Evolutionary conservation across 1,140 invertebrate species (phyloP).

Genomic region (Lasioglossum albipes): DNA sequence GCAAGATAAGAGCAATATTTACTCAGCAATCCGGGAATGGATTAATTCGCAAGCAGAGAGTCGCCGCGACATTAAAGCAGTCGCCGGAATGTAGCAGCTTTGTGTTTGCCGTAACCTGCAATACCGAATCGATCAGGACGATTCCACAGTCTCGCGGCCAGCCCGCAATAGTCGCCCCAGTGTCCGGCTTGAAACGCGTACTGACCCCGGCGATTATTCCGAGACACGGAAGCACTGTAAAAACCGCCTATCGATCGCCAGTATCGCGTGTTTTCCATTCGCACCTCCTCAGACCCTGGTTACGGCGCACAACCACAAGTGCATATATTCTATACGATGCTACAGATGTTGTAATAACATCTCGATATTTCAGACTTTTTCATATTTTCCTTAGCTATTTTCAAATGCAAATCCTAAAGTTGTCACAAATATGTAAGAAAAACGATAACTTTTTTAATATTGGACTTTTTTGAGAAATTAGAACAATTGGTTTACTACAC

Average conservation of each 20-base stretch:
- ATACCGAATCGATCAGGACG: conserved; percentile 41
- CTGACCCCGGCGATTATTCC: conserved; percentile 32
- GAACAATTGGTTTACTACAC: too few relatives aligned
- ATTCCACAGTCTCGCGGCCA: conserved; percentile 14
- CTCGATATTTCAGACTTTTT: too few relatives aligned
- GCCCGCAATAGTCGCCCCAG: conserved; percentile 20
- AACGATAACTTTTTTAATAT: too few relatives aligned
- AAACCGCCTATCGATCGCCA: conserved; percentile 34
- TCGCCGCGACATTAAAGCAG: background rate
- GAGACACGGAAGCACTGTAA: conserved; percentile 42
- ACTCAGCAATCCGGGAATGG: too few relatives aligned
- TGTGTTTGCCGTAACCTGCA: background rate
- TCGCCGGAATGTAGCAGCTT: background rate
- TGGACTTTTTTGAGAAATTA: too few relatives aligned
- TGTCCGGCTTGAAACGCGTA: conserved; percentile 23
- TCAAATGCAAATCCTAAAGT: too few relatives aligned
- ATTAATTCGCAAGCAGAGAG: too few relatives aligned
- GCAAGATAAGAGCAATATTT: too few relatives aligned
- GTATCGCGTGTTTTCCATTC: conserved; percentile 35
- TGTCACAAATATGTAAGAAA: too few relatives aligned
- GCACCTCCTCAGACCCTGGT: conserved; percentile 3
- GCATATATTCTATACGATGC: background rate
- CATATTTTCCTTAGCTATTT: too few relatives aligned
- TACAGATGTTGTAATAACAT: too few relatives aligned
- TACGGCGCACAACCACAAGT: background rate